Percentiles rank a stretch among this genome's conserved stretches.
These are phyloP conservation scores for Anagrus nilaparvatae DNA, from an alignment of 1,140 invertebrate genomes.

Conservation along the genomic window DNA sequence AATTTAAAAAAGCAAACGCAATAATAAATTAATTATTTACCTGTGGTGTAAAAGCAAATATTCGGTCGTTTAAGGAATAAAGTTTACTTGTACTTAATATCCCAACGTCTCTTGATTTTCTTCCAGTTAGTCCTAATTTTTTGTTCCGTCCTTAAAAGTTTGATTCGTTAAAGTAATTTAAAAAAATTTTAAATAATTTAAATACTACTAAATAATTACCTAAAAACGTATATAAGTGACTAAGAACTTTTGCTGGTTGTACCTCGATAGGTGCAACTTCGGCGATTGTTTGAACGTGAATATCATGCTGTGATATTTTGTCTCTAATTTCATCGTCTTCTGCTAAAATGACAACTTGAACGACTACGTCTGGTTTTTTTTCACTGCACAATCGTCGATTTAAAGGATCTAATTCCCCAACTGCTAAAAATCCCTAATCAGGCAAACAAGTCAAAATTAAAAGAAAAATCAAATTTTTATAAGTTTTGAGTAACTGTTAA, in stretches of 20 bases:
- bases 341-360: constrained; percentile 95
- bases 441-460: background rate
- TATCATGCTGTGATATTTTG: constrained; percentile 79
- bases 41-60: constrained; percentile 98
- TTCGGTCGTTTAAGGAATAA: constrained; percentile 89
- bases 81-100: constrained; percentile 97
- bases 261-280: constrained; percentile 94
- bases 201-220: too few species aligned
- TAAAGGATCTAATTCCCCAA: constrained; percentile 94
- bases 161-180: background rate
- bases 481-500: too few species aligned
- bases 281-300: constrained; percentile 86
- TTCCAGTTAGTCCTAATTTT: constrained; percentile 84
- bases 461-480: too few species aligned
- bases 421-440: constrained; percentile 75
- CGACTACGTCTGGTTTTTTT: constrained; percentile 97
- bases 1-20: constrained; percentile 14
- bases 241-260: constrained; percentile 87
- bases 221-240: constrained; percentile 89
- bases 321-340: constrained; percentile 85
- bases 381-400: constrained; percentile 89
- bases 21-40: constrained; percentile 47
- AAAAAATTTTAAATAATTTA: too few species aligned
- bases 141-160: constrained; percentile 80
- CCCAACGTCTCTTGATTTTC: constrained; percentile 92